Evolutionary conservation across 2,888 invertebrate species (phyloP).

Genomic region (Trichogramma dendrolimi): DNA sequence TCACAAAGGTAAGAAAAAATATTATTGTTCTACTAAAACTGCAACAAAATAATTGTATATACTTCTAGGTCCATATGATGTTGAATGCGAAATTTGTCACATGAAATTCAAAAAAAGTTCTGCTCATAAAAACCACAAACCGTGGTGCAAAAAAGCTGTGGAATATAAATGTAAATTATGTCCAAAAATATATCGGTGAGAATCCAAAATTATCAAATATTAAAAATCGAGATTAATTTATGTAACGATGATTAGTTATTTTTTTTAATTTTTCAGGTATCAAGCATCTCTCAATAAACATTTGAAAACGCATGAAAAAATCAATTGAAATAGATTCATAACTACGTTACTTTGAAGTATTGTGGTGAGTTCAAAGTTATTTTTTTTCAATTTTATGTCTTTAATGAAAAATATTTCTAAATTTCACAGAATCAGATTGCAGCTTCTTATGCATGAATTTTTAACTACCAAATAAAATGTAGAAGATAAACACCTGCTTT

Average conservation of each 20-base stretch:
- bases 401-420: too few relatives aligned
- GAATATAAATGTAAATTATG: constrained; percentile 20
- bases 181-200: constrained; percentile 25
- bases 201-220: constrained; percentile 13
- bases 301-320: constrained; percentile 20
- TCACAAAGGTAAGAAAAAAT: constrained; percentile 19
- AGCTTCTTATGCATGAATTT: too few relatives aligned
- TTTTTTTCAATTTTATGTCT: too few relatives aligned
- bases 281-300: constrained; percentile 22
- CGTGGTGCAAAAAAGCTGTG: constrained; percentile 20
- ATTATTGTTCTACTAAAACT: background rate
- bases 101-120: constrained; percentile 25
- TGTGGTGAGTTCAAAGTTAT: too few relatives aligned
- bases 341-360: too few relatives aligned
- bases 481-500: too few relatives aligned
- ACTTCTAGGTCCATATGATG: constrained; percentile 24
- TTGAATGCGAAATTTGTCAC: constrained; percentile 26
- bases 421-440: too few relatives aligned
- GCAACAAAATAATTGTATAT: constrained; percentile 2
- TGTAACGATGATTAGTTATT: background rate
- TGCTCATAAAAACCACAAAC: constrained; percentile 21
- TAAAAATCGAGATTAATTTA: constrained; percentile 29
- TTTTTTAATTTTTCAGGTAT: constrained; percentile 19
- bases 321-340: background rate
- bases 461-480: too few relatives aligned